Evolutionary conservation across 2,113 vertebrate genomes (phyloP).

Genomic region (Dunckerocampus dactyliophorus): DNA sequence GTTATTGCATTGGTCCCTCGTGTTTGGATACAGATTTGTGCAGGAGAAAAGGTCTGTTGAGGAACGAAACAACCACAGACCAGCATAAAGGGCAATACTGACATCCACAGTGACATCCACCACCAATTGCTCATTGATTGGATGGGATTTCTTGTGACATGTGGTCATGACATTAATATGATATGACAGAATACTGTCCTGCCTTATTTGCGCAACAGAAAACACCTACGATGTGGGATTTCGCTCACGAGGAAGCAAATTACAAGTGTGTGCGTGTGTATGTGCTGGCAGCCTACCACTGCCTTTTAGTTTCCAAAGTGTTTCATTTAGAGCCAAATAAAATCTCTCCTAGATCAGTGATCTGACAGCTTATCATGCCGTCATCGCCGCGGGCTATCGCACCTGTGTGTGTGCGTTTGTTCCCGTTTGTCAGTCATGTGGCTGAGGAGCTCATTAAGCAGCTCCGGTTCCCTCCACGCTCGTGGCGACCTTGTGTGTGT

Average conservation of each 20-base stretch:
- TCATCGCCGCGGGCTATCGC: constrained; percentile 40
- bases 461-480: constrained; percentile 13
- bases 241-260: too few relatives aligned
- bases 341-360: constrained; percentile 47
- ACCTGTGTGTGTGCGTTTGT: constrained; percentile 7
- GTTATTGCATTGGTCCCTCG: constrained; percentile 56
- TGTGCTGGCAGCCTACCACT: constrained; percentile 30
- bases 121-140: neutral
- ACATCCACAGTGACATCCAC: neutral
- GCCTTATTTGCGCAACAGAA: too few relatives aligned
- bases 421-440: constrained; percentile 14
- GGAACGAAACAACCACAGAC: constrained; percentile 47
- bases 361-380: constrained; percentile 44
- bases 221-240: too few relatives aligned
- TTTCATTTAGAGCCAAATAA: constrained; percentile 64
- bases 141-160: neutral
- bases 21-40: constrained; percentile 27
- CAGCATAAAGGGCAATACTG: too few relatives aligned
- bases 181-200: too few relatives aligned
- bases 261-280: neutral
- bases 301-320: constrained; percentile 48
- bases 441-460: constrained; percentile 44
- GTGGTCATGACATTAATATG: too few relatives aligned
- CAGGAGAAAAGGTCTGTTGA: constrained; percentile 50
- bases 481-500: neutral